Base-by-base conservation (phyloP, 2,888 invertebrate genomes). In the Empis livida region DNA sequence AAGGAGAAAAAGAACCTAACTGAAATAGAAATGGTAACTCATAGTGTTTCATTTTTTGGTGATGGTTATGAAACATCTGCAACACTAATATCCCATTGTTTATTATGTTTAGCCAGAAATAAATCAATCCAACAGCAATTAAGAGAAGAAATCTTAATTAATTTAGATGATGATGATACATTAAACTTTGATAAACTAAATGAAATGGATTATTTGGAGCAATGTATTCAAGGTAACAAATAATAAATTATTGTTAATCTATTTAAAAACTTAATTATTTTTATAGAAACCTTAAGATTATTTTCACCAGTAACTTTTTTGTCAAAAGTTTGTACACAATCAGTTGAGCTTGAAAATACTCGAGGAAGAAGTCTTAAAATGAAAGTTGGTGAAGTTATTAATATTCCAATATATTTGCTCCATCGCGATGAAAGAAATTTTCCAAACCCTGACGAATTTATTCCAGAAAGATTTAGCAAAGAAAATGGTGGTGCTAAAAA, bases 1-100 rank as follows among this genome's bases (percentile, higher is more conserved):
- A 43, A 51, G 31, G 45, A 54, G 9, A 55, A 54, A 44, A 59
- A 57, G 51, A 57, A 51, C 39, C 51, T 59, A 10, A 53, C 57
- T 6, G 54, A 55, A 16, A 45, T 52, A 6, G 62, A 60, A 23
- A 51, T 62, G 23, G 58, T 59, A 3, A 57, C 59, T 6, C 59
- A 60, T 35, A 52, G 51, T 10, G 48, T 57, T 30, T 54, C 57
- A 14, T 61, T 62, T 44, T 50, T 62, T 16, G 43, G 59, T 8
- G 61, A 63, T 43, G 61, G 61, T 5, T 59, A 57, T 23, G 62
- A 62, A 45, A 63, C 62, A 2, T 59, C 61, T 2, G 58, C 59
- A n/a, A 47, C 54, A 13, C 44, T 55, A 2, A 52, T 61, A 14
- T 50, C 56, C 10, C 55, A 56, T 39, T 48, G 54, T 13, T 45